These are phyloP conservation scores for Oostethus manadensis DNA, from an alignment of 2,113 vertebrate genomes.

Conservation along the genomic window DNA sequence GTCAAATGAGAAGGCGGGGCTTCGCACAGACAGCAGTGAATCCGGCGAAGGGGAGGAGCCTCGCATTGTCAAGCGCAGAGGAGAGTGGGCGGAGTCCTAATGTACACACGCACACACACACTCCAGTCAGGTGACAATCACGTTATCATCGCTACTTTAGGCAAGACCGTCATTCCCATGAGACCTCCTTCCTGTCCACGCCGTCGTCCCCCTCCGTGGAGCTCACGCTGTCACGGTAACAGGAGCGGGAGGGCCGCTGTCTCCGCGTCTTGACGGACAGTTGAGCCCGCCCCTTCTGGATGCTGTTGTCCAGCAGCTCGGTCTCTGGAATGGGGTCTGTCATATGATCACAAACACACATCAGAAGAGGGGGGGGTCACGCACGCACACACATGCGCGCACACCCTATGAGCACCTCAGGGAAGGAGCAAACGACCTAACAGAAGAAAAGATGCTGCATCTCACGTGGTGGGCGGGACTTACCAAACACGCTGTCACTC, in stretches of 20 bases:
- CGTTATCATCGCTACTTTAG: background rate
- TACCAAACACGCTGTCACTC: constrained; percentile 5
- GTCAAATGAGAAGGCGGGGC: constrained; percentile 77
- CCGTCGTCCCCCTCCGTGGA: constrained; percentile 76
- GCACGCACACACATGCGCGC: background rate
- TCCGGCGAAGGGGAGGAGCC: constrained; percentile 68
- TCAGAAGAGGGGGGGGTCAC: background rate
- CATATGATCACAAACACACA: constrained; percentile 2
- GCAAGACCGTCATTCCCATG: background rate
- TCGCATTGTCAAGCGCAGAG: constrained; percentile 67
- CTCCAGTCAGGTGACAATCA: background rate
- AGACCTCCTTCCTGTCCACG: constrained; percentile 68
- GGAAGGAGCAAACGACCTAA: no score
- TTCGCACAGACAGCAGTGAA: constrained; percentile 53
- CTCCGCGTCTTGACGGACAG: constrained; percentile 79
- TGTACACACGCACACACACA: constrained; percentile 1
- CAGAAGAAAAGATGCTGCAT: background rate
- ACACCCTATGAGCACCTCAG: background rate
- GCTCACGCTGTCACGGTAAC: constrained; percentile 82
- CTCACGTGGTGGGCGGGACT: background rate
- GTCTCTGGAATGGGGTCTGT: constrained; percentile 86
- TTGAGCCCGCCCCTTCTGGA: constrained; percentile 86
- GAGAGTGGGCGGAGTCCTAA: constrained; percentile 72
- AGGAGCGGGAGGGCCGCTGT: constrained; percentile 80
- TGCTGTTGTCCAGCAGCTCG: constrained; percentile 84